phyloP scores from a whole-genome alignment of 2,113 vertebrate species.

The Chionomys nivalis region DNA sequence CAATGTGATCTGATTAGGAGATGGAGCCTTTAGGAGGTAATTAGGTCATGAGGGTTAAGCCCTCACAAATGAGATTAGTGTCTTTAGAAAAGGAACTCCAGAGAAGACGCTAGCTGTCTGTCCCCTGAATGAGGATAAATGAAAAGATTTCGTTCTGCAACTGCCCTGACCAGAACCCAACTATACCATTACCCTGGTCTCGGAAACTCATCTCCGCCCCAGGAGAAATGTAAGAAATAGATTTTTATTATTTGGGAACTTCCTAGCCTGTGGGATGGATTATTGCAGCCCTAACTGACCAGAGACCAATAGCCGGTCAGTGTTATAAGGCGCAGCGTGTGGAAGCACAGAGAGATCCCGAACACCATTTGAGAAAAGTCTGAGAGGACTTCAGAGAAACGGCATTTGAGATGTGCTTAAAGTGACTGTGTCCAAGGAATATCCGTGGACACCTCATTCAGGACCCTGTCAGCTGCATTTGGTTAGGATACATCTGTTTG shows the following conservation, averaged over 20 bases:
- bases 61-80: background rate
- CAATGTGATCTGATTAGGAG: background rate
- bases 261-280: background rate
- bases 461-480: background rate
- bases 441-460: background rate
- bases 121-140: background rate
- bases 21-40: background rate
- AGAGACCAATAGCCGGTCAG: background rate
- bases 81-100: background rate
- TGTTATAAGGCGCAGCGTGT: background rate
- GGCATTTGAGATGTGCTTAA: background rate
- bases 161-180: background rate
- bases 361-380: constrained; percentile 7
- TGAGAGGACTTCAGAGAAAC: background rate
- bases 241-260: background rate
- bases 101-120: background rate
- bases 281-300: no score
- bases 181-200: background rate
- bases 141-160: background rate
- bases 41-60: background rate
- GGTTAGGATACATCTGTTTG: constrained; percentile 47
- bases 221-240: background rate
- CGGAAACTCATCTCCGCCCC: background rate
- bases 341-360: background rate
- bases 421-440: background rate